Evolutionary conservation across 2,797 vertebrate genomes (phyloP), one percentile per base, ranked within the genome.

Genomic region (Spatula clypeata): DNA sequence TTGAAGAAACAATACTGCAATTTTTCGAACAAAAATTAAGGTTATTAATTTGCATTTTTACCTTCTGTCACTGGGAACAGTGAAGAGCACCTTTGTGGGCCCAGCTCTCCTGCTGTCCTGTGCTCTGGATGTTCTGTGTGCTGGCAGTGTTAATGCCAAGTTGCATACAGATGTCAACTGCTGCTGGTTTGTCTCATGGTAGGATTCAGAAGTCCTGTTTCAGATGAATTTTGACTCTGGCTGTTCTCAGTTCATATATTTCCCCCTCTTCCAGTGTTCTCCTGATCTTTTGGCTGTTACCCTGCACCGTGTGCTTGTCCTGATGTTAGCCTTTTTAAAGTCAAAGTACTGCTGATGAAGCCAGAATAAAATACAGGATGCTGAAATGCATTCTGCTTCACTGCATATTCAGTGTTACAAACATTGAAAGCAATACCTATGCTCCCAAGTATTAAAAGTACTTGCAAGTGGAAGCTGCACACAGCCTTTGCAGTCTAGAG

Each of bases 1-100:
- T 70, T 88, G 36, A 77, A 66, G 69, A 94, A 80, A 96, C 65
- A 95, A 90, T 42, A 10, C 42, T 92, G 74, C 29, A 13, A 14
- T 70, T 77, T 90, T 79, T 65, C 44, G n/a, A 53, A 27, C 6
- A 67, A 54, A 93, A 79, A 16, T 2, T 6, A 42, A 49, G 8
- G 20, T 62, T 2, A 1, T 62, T 67, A 36, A 36, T 74, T 82
- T 89, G 27, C 20, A 18, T 76, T 80, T 18, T 75, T 19, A 13
- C 24, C 7, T 64, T 6, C 18, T 69, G 75, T 34, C n/a, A 23
- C 73, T 58, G 47, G 47, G 24, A 66, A 51, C 4, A 86, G 31
- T 21, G 6, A 66, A 75, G 44, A 1, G 2, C 4, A 17, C 6
- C 16, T 71, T 27, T 47, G 47, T 26, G 81, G 42, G 26, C 58